Conservation (phyloP, 2,888 invertebrate genomes). For the Megamerina dolium region DNA sequence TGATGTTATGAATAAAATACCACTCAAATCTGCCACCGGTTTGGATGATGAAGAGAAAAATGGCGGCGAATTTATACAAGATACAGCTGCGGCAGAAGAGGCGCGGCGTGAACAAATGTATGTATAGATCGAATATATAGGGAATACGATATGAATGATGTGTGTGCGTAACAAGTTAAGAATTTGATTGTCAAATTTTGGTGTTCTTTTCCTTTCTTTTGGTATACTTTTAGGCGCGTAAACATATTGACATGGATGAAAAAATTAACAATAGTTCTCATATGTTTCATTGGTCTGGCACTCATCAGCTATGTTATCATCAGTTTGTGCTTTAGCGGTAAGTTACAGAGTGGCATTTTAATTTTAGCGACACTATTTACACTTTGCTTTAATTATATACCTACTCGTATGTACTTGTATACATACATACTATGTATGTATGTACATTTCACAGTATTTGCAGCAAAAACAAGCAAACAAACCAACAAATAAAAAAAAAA, state of each 20-base stretch:
- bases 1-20: conserved; percentile 44
- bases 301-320: conserved; percentile 44
- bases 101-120: conserved; percentile 40
- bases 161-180: too few species aligned
- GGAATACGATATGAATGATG: too few species aligned
- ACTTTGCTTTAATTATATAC: too few species aligned
- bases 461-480: too few species aligned
- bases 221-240: conserved; percentile 38
- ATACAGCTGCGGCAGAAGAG: conserved; percentile 38
- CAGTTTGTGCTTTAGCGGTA: conserved; percentile 44
- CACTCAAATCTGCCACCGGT: conserved; percentile 37
- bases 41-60: conserved; percentile 42
- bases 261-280: conserved; percentile 42
- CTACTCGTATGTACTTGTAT: too few species aligned
- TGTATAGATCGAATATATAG: conserved; percentile 16
- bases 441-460: too few species aligned
- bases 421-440: background rate
- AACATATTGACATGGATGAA: conserved; percentile 45
- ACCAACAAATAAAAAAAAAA: too few species aligned
- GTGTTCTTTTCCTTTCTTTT: too few species aligned
- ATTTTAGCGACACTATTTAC: background rate
- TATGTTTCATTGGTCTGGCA: conserved; percentile 44
- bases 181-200: too few species aligned
- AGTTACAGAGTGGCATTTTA: conserved; percentile 22
- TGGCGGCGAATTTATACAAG: conserved; percentile 40